phyloP scores from a whole-genome alignment of 1,140 invertebrate genomes.

The Copidosoma floridanum region DNA sequence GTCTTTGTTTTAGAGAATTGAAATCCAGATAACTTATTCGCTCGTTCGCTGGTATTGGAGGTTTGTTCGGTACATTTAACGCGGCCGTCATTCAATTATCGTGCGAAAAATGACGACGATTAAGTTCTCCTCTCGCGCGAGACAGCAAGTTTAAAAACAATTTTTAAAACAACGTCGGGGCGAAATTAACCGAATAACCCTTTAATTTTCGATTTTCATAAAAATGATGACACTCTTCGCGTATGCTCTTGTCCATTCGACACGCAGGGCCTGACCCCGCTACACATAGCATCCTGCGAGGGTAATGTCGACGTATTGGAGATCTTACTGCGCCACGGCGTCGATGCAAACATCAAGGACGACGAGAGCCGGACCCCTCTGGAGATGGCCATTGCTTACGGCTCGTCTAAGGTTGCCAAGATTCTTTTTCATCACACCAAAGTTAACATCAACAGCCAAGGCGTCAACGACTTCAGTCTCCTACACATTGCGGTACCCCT shows the following conservation, averaged over 20 bases:
- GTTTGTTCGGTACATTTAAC: too few relatives aligned
- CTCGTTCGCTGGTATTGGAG: too few relatives aligned
- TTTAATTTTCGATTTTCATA: not conserved
- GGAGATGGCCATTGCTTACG: not conserved
- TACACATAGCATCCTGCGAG: not conserved
- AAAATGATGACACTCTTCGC: not conserved
- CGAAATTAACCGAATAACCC: too few relatives aligned
- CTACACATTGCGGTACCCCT: not conserved
- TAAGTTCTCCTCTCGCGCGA: too few relatives aligned
- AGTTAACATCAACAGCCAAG: not conserved
- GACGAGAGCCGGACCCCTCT: not conserved
- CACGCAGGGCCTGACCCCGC: not conserved
- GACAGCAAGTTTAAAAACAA: too few relatives aligned
- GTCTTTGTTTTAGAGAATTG: too few relatives aligned
- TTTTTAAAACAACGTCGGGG: too few relatives aligned
- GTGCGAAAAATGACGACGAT: too few relatives aligned
- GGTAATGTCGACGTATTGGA: not conserved
- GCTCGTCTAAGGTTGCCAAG: not conserved
- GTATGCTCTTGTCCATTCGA: not conserved
- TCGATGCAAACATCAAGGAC: not conserved
- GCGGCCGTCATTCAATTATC: too few relatives aligned
- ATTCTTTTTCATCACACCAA: not conserved
- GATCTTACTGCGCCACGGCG: not conserved
- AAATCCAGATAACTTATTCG: too few relatives aligned
- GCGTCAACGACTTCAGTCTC: too few relatives aligned